Evolutionary conservation across 37 sponge, comb jelly and placozoan genomes (phyloP), one percentile per base, ranked within the genome.

Genomic region (Halisarca cf. caerulea): DNA sequence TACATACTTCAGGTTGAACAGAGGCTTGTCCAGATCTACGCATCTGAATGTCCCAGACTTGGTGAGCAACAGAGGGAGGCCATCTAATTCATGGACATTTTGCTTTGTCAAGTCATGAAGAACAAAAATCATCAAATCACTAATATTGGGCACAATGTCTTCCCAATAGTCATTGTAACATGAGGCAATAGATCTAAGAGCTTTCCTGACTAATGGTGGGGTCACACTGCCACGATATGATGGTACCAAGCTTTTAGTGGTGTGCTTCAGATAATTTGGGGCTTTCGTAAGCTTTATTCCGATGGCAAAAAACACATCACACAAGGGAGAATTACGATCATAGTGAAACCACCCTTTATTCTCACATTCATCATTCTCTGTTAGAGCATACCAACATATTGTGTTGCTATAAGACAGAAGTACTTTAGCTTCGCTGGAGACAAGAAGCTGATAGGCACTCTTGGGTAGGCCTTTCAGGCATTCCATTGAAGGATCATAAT

Each of bases 11-110:
- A 30, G 69, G 30, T 27, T 68, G 4, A 68, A 68, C 34, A 68
- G 69, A 30, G 69, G 69, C 15, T 68, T 28, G 69, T 68, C 33
- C 69, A 30, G 17, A 2, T 68, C 32, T 28, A 68, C 4, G 0
- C 15, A 3, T 30, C 30, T 68, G 69, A 68, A 27, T 27, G 30
- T 18, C 30, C 69, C 69, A 68, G 69, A 34, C 11, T 74, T 8
- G 1, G 77, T 40, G 44, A 74, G 45, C 77, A 74, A 11, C 23
- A 74, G 77, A 36, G 77, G 77, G 36, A 74, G 45, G 36, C 77
- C 77, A 34, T 68, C 34, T 1, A 68, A 27, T 27, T 68, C 69
- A 44, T 37, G 42, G 24, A 74, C 21, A 74, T 44, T 43, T 25
- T 24, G 15, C 43, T 40, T 40, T 1, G 11, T 40, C 30, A 74